Evolutionary conservation across 92 coral and sea anemone genomes (phyloP), one percentile per base, ranked within the genome.

Genomic region (Nematostella vectensis): DNA sequence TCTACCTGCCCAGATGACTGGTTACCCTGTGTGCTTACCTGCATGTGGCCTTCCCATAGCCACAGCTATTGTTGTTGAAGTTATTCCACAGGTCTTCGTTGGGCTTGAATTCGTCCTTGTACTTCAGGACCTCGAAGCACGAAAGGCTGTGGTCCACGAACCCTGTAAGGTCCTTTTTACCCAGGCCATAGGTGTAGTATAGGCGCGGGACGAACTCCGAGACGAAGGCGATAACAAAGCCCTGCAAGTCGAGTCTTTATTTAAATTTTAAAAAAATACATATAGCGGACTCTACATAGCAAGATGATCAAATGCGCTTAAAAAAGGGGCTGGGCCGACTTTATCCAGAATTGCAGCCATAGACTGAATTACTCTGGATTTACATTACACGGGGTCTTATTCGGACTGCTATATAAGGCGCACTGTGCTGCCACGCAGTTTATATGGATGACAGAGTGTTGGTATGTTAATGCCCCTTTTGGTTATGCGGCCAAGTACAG

Each of bases 141-240:
- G 98, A 91, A 54, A 91, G 54, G 49, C 93, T 81, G 51, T 67
- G 52, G 54, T 91, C 80, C 6, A 91, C 81, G 56, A 81, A 91
- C 16, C 88, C 93, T 38, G 65, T 68, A 29, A 91, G 59, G 15
- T 74, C 81, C 20, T 64, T 68, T 8, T 71, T 47, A 25, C 77
- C 67, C 3, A 49, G 39, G 6, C 81, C 86, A 59, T 65, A 69
- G 38, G 79, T 71, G 68, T 85, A 82, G 68, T 91, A 91, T 57
- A 85, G 51, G 15, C 98, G 79, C 31, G 98, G 98, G 3, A 91
- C 87, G 40, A 91, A 91, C 76, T 91, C 98, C 1, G 98, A 91
- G 26, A 91, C 98, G 48, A 91, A 91, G 2, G 98, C 98, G 17
- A 91, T 85, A 31, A 87, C 83, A 48, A 91, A 91, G 13, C 88